phyloP scores from a whole-genome alignment of 2,888 invertebrate genomes.

The Kuschelorhynchus macadamiae region DNA sequence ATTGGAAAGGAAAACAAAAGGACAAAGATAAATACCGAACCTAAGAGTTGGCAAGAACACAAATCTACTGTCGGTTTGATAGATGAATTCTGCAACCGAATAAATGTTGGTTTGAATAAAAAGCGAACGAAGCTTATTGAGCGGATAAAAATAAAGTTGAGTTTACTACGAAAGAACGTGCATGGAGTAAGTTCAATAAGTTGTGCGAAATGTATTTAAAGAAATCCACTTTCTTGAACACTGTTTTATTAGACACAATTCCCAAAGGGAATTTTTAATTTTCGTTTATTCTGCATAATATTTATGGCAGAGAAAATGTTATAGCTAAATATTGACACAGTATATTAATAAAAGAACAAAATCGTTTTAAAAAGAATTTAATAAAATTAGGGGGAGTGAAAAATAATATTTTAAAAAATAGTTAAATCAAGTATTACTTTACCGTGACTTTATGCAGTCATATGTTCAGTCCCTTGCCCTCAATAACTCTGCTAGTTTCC shows the following conservation, averaged over 20 bases:
- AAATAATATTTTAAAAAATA: too few species aligned
- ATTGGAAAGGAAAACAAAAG: slow-evolving; percentile 61
- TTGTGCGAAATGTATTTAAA: slow-evolving; percentile 30
- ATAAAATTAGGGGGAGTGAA: background rate
- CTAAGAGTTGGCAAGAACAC: slow-evolving; percentile 66
- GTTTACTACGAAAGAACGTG: slow-evolving; percentile 37
- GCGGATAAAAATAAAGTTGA: slow-evolving; percentile 45
- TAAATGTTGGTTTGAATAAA: slow-evolving; percentile 65
- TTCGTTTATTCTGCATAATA: too few species aligned
- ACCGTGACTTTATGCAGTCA: too few species aligned
- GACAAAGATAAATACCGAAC: slow-evolving; percentile 65
- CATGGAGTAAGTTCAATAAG: slow-evolving; percentile 31
- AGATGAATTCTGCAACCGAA: slow-evolving; percentile 64
- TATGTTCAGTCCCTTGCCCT: too few species aligned
- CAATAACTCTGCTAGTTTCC: too few species aligned
- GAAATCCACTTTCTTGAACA: too few species aligned
- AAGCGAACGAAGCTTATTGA: slow-evolving; percentile 65
- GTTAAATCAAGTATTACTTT: too few species aligned
- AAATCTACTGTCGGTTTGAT: slow-evolving; percentile 67
- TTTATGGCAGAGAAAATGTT: background rate
- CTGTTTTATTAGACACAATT: too few species aligned
- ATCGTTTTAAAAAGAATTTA: too few species aligned
- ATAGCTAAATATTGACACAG: too few species aligned
- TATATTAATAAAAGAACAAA: too few species aligned
- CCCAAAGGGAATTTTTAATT: too few species aligned